Base-by-base conservation (phyloP, 2,113 vertebrate genomes). In the Sinocyclocheilus grahami region DNA sequence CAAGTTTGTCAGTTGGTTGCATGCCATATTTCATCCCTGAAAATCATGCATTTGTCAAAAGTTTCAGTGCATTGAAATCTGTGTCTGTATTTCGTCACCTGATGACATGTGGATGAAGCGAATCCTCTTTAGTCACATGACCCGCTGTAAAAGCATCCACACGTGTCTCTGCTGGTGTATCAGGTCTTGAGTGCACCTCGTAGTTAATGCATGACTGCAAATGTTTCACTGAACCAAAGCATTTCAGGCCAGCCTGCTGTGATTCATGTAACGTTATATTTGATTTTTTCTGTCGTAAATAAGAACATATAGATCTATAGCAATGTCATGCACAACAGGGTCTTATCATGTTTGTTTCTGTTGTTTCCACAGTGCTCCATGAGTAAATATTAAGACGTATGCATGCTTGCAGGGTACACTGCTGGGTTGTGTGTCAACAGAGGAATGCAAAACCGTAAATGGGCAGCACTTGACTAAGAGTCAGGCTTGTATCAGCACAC, bases 361-460 rank as follows among this genome's bases (percentile, higher is more conserved):
- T 63, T 65, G 39, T 48, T 42, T 63, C 33, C 16, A 8, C n/a
- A 9, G 76, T 1, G 16, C 53, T 55, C 6, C 20, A 9, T 0
- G 48, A 27, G 55, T 62, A 9, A 62, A 42, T 62, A 1, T 5
- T 48, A 24, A 22, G 9, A 42, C 39, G 27, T 58, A 14, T 79
- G 33, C 3, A 39, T 24, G 22, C 18, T 39, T 62, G 55, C 12
- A 24, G 12, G 11, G 33, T 24, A 16, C 16, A 18, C 78, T 2
- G n/a, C 60, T 46, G n/a, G 72, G 42, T 76, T 76, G 42, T 76
- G 72, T 48, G 74, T 51, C 42, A 46, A 13, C 14, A 27, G 39
- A 20, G 58, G 78, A 27, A 65, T 63, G 78, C 78, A 42, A 80
- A 81, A 67, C 39, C 67, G 79, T 82, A 82, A 82, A 67, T 82